Conservation (phyloP, 1,140 invertebrate species). For the Ips typographus region DNA sequence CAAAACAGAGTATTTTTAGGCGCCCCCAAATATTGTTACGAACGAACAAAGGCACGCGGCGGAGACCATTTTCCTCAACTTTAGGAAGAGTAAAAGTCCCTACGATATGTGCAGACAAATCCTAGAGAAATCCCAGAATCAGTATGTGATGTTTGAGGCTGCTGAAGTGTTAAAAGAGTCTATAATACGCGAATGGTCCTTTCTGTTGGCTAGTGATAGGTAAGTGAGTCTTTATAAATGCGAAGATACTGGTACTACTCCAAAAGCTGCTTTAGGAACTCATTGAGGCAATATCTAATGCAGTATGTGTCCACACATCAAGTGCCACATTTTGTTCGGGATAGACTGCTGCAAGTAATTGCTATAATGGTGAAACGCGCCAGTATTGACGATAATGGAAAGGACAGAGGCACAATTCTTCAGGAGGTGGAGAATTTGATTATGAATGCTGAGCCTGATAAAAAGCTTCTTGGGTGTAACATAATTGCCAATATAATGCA, state of each 20-base stretch:
- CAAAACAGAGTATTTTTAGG: constrained; percentile 58
- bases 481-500: constrained; percentile 80
- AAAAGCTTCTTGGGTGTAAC: constrained; percentile 75
- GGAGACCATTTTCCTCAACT: constrained; percentile 77
- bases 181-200: constrained; percentile 79
- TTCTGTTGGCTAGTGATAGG: constrained; percentile 63
- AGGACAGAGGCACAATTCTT: constrained; percentile 68
- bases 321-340: constrained; percentile 62
- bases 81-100: constrained; percentile 78
- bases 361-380: constrained; percentile 85
- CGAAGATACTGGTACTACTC: background rate
- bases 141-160: constrained; percentile 86
- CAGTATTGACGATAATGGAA: constrained; percentile 70
- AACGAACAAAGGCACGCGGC: constrained; percentile 76
- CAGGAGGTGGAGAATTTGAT: constrained; percentile 74
- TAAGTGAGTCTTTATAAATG: background rate
- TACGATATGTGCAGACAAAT: constrained; percentile 80
- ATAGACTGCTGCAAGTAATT: constrained; percentile 73
- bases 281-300: constrained; percentile 76
- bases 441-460: constrained; percentile 61
- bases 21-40: constrained; percentile 77
- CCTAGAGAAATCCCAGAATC: constrained; percentile 73
- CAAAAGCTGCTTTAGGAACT: constrained; percentile 54
- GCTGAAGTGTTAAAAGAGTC: constrained; percentile 81
- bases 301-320: constrained; percentile 72